Evolutionary conservation across 2,888 invertebrate species (phyloP), one percentile per base, ranked within the genome.

Genomic region (Dendrolimus houi): DNA sequence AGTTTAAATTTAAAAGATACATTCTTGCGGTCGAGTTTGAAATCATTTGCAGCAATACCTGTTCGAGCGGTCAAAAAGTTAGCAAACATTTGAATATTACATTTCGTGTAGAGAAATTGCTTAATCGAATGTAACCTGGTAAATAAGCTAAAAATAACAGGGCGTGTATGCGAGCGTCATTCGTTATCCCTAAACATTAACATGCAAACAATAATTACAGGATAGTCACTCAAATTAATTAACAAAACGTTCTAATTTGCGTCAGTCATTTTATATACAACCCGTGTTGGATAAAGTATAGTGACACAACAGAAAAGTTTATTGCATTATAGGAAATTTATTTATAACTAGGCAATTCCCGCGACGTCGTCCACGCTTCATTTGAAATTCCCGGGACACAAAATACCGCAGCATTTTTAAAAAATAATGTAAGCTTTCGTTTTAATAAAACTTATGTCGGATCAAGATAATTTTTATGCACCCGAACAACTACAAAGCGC

Each of bases 41-140:
- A 47, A 8, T 47, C 47, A 47, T 47, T 47, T 12, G 47, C 59
- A 58, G 58, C 47, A 47, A 47, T 47, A 47, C 47, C 47, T 47
- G 47, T 47, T 47, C 47, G 47, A 47, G 47, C 47, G 47, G 47
- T 47, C 47, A 47, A 47, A 47, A 47, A 9, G 47, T 47, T 47
- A 47, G 47, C 47, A 47, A 47, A 47, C 47, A 47, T 29, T 29
- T 29, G 29, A 47, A 47, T 47, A 47, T 47, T 47, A 47, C 47
- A 47, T 47, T 47, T 47, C 47, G 47, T 47, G 47, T 3, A 47
- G 10, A 47, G 47, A 12, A 47, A 47, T 47, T 47, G 12, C 12
- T 29, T 29, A 29, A 47, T 47, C 47, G 47, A 47, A 47, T 47
- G 47, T 47, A 10, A 47, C 47, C 47, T 47, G 6, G 29, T 29